phyloP scores from a whole-genome alignment of 2,113 vertebrate genomes.

The Microcebus griseorufus region DNA sequence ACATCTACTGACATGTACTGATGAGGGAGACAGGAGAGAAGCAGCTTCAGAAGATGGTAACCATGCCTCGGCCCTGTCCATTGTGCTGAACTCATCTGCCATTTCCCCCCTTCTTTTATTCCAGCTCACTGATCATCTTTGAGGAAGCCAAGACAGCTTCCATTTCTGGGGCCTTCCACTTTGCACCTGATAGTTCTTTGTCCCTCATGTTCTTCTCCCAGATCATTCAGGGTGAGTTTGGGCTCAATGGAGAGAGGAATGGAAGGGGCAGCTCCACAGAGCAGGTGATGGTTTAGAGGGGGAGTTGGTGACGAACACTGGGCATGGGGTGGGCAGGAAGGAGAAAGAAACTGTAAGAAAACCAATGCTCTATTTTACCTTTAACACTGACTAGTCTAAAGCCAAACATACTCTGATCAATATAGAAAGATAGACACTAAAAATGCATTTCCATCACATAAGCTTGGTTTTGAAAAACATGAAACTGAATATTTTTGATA shows the following conservation, averaged over 20 bases:
- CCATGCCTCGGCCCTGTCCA: neutral
- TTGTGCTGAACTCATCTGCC: neutral
- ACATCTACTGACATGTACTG: neutral
- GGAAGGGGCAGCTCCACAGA: neutral
- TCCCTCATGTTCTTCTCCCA: neutral
- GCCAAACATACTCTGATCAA: neutral
- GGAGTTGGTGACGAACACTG: rapidly evolving
- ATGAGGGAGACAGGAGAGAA: too few relatives aligned
- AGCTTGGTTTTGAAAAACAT: neutral
- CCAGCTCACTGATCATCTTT: neutral
- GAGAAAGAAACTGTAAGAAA: neutral
- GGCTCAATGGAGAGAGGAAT: neutral
- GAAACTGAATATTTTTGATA: neutral
- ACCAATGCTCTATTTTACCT: too few relatives aligned
- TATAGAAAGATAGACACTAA: neutral
- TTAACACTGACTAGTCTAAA: neutral
- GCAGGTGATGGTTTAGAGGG: neutral
- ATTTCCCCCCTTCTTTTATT: neutral
- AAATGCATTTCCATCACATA: neutral
- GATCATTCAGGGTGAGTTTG: neutral
- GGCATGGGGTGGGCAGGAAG: neutral
- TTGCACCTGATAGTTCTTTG: neutral
- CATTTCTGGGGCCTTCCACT: neutral
- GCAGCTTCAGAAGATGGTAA: neutral
- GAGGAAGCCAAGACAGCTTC: neutral